Conservation (phyloP, 2,797 vertebrate species). For the Lagocephalus sceleratus region DNA sequence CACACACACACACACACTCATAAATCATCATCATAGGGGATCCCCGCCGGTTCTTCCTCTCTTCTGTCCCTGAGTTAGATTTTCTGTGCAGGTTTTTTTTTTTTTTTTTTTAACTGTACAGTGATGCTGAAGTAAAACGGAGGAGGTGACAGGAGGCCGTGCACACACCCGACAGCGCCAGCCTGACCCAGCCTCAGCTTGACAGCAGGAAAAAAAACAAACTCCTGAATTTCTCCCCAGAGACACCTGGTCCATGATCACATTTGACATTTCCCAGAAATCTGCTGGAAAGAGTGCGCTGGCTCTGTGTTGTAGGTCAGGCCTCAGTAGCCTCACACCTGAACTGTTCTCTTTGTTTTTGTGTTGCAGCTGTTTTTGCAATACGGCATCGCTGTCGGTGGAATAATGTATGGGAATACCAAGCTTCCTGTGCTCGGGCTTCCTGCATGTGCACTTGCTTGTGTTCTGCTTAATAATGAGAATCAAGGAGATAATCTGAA, state of each 20-base stretch:
- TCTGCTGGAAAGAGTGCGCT: conserved; percentile 23
- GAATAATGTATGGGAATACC: conserved; percentile 29
- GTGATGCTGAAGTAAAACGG: neutral
- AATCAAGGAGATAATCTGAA: conserved; percentile 9
- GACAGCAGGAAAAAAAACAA: conserved; percentile 16
- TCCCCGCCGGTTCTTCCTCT: neutral
- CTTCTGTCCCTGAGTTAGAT: neutral
- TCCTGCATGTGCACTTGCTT: conserved; percentile 4
- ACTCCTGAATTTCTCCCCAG: conserved; percentile 23
- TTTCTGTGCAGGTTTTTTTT: neutral
- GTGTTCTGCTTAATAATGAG: conserved; percentile 8
- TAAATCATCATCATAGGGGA: too few relatives aligned
- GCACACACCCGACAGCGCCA: neutral
- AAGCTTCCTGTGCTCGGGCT: conserved; percentile 64
- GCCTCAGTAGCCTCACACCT: conserved; percentile 27
- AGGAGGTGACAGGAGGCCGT: neutral
- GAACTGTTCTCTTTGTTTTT: conserved; percentile 25
- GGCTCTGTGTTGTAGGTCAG: conserved; percentile 39
- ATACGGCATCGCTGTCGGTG: conserved; percentile 12
- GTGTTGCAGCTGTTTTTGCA: conserved; percentile 29
- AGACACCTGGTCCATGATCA: conserved; percentile 22
- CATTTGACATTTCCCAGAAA: conserved; percentile 22
- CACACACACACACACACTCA: too few relatives aligned
- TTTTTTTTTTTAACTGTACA: neutral
- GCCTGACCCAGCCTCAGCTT: neutral